These are phyloP conservation scores for Trinorchestia longiramus DNA, from an alignment of 1,140 invertebrate species.

Conservation along the genomic window DNA sequence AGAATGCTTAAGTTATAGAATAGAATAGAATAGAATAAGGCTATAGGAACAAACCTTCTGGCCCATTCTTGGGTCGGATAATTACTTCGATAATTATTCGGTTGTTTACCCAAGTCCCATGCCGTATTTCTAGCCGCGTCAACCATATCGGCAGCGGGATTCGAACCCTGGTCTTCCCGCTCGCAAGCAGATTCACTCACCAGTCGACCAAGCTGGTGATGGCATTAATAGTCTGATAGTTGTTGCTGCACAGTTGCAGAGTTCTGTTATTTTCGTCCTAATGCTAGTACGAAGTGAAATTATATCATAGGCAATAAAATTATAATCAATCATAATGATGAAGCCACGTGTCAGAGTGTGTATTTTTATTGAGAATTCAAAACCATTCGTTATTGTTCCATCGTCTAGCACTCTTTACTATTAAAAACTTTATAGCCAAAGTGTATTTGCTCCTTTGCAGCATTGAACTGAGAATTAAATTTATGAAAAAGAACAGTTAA, in stretches of 20 bases:
- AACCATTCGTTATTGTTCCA: background rate
- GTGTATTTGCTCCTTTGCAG: background rate
- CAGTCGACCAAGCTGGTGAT: no score
- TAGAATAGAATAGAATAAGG: no score
- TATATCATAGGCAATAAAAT: background rate
- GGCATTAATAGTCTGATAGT: background rate
- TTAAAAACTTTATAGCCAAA: background rate
- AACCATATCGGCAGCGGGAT: no score
- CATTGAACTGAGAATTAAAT: background rate
- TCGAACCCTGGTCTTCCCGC: no score
- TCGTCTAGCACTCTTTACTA: background rate
- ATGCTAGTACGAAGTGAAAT: background rate
- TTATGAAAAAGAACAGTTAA: background rate
- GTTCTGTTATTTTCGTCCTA: background rate
- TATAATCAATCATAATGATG: background rate
- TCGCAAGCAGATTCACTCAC: no score
- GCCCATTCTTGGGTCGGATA: no score
- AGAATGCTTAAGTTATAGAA: background rate
- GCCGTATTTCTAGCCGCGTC: no score
- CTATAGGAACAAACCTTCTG: no score
- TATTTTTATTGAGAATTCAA: background rate
- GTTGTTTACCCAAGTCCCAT: no score
- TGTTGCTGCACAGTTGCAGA: background rate
- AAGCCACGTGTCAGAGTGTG: no score
- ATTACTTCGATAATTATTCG: no score